These are phyloP conservation scores for Mormyrus lacerda DNA, from an alignment of 2,113 vertebrate genomes.

Conservation along the genomic window DNA sequence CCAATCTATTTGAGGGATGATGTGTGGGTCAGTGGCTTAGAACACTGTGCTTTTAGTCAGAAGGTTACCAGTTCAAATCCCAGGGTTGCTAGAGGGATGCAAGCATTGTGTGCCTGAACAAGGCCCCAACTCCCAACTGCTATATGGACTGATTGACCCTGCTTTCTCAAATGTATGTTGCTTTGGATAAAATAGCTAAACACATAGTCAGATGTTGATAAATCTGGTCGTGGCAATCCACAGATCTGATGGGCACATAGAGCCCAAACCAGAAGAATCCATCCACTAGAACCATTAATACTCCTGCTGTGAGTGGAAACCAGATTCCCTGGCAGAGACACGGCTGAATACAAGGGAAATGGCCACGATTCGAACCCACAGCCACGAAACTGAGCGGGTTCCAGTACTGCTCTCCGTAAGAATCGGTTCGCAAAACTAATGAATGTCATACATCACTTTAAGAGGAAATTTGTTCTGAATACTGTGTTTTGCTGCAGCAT, in stretches of 20 bases:
- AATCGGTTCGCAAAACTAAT: neutral
- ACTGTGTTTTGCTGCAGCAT: neutral
- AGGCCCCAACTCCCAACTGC: neutral
- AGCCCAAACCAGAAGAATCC: neutral
- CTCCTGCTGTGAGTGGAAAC: neutral
- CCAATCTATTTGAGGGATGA: neutral
- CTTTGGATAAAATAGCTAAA: neutral
- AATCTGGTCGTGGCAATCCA: neutral
- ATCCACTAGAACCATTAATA: neutral
- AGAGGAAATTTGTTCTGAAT: neutral
- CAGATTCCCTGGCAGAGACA: neutral
- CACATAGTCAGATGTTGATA: neutral
- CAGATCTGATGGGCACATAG: neutral
- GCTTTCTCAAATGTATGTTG: neutral
- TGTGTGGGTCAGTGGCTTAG: neutral
- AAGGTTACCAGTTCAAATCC: neutral
- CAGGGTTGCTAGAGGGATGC: neutral
- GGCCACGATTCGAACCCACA: neutral
- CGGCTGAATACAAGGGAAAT: neutral
- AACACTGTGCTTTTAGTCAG: neutral
- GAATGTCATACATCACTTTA: neutral
- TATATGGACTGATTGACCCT: neutral
- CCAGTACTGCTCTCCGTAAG: neutral
- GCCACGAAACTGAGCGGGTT: neutral
- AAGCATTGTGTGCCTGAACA: neutral